phyloP scores from a whole-genome alignment of 1,140 invertebrate species.

The Camponotus floridanus region DNA sequence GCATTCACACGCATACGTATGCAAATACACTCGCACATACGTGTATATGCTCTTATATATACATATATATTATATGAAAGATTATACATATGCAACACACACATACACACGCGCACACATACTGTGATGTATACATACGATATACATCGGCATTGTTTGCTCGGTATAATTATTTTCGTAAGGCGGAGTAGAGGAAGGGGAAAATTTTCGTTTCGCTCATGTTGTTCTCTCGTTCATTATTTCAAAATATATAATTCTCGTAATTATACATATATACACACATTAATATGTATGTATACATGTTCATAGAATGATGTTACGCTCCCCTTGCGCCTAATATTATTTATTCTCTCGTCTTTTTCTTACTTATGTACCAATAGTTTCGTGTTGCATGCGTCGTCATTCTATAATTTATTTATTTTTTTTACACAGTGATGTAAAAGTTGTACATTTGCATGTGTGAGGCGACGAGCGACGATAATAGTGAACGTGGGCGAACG shows the following conservation, averaged over 20 bases:
- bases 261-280: slow-evolving; percentile 49
- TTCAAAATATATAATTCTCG: slow-evolving; percentile 65
- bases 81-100: slow-evolving; percentile 13
- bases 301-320: neutral
- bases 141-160: slow-evolving; percentile 14
- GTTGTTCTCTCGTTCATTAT: neutral
- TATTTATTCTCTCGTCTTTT: slow-evolving; percentile 28
- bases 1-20: neutral
- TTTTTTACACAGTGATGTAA: slow-evolving; percentile 37
- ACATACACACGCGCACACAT: neutral
- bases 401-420: slow-evolving; percentile 56
- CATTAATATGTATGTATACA: neutral
- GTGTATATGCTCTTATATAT: slow-evolving; percentile 12
- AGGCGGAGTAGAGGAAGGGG: neutral
- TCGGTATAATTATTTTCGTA: slow-evolving; percentile 40
- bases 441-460: slow-evolving; percentile 32
- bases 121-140: too few relatives aligned
- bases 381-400: slow-evolving; percentile 63
- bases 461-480: slow-evolving; percentile 17
- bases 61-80: slow-evolving; percentile 29
- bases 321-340: slow-evolving; percentile 30
- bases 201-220: slow-evolving; percentile 37
- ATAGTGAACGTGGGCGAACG: slow-evolving; percentile 19
- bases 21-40: slow-evolving; percentile 31
- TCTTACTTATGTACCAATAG: slow-evolving; percentile 61